phyloP scores from a whole-genome alignment of 23 tunicate species.

The Trididemnum clinides region DNA sequence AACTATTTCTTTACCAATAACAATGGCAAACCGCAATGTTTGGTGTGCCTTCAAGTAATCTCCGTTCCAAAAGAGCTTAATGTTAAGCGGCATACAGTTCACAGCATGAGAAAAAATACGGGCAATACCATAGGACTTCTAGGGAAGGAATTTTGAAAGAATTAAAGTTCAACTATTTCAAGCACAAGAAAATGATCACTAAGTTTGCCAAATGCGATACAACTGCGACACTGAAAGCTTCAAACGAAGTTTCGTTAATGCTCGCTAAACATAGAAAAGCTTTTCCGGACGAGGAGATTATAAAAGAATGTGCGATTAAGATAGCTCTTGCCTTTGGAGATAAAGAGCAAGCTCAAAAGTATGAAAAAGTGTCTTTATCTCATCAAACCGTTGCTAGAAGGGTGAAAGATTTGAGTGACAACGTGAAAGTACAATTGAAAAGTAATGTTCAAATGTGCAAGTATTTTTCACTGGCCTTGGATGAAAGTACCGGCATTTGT shows the following conservation, averaged over 20 bases:
- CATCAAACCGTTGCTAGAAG: slow-evolving; percentile 16
- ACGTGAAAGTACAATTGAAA: neutral
- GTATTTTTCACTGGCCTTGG: neutral
- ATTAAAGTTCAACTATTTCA: neutral
- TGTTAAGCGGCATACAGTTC: slow-evolving; percentile 26
- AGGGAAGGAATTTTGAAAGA: slow-evolving; percentile 20
- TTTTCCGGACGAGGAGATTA: neutral
- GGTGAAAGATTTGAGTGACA: neutral
- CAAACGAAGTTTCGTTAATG: neutral
- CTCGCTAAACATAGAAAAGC: slow-evolving; percentile 1
- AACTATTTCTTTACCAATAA: slow-evolving; percentile 18
- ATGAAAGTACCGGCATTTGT: neutral
- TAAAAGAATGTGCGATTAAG: neutral
- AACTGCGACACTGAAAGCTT: neutral
- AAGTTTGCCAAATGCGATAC: neutral
- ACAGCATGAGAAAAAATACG: too few relatives aligned
- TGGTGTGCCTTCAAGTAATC: too few relatives aligned
- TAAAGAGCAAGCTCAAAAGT: neutral
- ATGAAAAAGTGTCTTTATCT: neutral
- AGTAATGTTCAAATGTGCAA: neutral
- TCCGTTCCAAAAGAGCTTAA: slow-evolving; percentile 22
- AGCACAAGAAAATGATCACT: neutral
- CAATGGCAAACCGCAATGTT: too few relatives aligned
- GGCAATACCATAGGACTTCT: slow-evolving; percentile 17
- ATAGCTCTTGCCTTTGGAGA: neutral